phyloP scores from a whole-genome alignment of 1,140 invertebrate species.

The Drosophila mayri region DNA sequence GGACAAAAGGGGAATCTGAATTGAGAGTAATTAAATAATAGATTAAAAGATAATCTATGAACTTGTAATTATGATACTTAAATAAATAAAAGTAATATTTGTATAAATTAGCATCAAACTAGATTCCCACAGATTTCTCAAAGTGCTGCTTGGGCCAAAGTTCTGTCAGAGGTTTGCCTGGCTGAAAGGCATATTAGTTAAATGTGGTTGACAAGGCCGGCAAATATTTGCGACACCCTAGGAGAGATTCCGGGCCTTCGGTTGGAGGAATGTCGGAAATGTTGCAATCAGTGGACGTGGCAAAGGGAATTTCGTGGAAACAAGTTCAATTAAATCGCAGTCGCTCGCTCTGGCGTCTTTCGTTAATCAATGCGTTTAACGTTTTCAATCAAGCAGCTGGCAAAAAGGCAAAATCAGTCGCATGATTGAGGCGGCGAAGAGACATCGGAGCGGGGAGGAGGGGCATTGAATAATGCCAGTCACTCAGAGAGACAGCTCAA shows the following conservation, averaged over 20 bases:
- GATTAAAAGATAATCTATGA: background rate
- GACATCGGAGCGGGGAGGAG: background rate
- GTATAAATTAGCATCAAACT: no score
- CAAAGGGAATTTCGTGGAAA: slow-evolving; percentile 70
- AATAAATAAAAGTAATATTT: background rate
- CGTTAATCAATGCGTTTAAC: slow-evolving; percentile 82
- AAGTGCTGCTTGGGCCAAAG: slow-evolving; percentile 21
- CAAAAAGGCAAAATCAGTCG: slow-evolving; percentile 57
- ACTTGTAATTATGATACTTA: no score
- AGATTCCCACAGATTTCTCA: background rate
- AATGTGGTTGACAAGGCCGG: slow-evolving; percentile 57
- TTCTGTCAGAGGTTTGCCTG: slow-evolving; percentile 22
- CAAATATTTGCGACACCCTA: slow-evolving; percentile 64
- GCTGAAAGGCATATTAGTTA: slow-evolving; percentile 63
- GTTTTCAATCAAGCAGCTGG: slow-evolving; percentile 76
- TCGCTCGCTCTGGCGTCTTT: slow-evolving; percentile 34
- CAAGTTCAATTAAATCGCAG: slow-evolving; percentile 77
- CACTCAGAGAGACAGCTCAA: slow-evolving; percentile 64
- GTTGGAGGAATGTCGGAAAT: slow-evolving; percentile 16
- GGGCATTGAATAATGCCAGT: slow-evolving; percentile 9
- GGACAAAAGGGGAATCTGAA: background rate
- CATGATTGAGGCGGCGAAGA: slow-evolving; percentile 11
- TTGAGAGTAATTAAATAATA: background rate
- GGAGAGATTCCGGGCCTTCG: background rate
- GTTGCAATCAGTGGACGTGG: slow-evolving; percentile 62